Evolutionary conservation across 2,888 invertebrate genomes (phyloP), one percentile per base, ranked within the genome.

Genomic region (Syritta pipiens): DNA sequence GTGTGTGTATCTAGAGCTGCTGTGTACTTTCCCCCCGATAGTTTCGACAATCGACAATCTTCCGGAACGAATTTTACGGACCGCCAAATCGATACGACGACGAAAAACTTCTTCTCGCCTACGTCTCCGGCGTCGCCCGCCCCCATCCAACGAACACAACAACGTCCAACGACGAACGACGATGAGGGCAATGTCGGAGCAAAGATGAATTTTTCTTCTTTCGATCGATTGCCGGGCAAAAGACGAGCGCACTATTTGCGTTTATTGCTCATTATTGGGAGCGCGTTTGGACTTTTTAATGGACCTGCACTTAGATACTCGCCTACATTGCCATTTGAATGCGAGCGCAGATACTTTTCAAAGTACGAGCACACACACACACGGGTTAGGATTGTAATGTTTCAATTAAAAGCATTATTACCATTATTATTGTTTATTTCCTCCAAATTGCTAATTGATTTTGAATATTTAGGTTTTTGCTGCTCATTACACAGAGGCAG

Each of bases 361-460:
- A n/a, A n/a, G n/a, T n/a, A n/a, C n/a, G n/a, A n/a, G n/a, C n/a
- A n/a, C n/a, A n/a, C n/a, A n/a, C n/a, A n/a, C n/a, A n/a, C 14
- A 40, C 17, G 46, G 37, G 9, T 17, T 32, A 49, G 30, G 59
- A 69, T 59, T 60, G 67, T 62, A 79, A 79, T 79, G 77, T 79
- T 79, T 79, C 77, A 79, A 79, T 79, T 79, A 79, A 74, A 79
- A 74, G 30, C 79, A 79, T 79, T 79, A 79, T 74, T 77, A 76
- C 65, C 63, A 42, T 71, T 71, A 76, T 71, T 72, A 79, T 74
- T 79, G 79, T 79, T 79, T 79, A 79, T 79, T 79, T 79, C 79
- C 74, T 79, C 17, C 60, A 79, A 79, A 79, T 79, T 79, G 79
- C 79, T 79, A 79, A 79, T 79, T 79, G 79, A 79, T 79, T 79